These are phyloP conservation scores for Pseudanteris insignis DNA, from an alignment of 2,888 invertebrate species.

Conservation along the genomic window DNA sequence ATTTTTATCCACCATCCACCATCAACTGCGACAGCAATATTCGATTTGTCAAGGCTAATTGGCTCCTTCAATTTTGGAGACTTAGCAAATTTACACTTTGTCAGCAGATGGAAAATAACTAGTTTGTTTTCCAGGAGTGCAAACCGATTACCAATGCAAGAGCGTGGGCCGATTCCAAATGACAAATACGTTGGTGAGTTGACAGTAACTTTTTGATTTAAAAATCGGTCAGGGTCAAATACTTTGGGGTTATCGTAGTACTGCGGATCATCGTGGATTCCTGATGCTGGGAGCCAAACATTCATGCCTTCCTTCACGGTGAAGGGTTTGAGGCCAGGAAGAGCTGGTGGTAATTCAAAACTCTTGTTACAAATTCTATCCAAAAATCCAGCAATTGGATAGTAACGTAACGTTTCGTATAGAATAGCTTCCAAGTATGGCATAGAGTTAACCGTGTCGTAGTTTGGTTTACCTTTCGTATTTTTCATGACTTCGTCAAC, in stretches of 20 bases:
- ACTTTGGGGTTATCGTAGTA: conserved; percentile 9
- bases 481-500: conserved; percentile 6
- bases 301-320: conserved; percentile 5
- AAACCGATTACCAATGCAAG: conserved; percentile 13
- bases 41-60: background rate
- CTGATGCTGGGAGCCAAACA: conserved; percentile 14
- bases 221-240: conserved; percentile 6
- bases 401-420: conserved; percentile 10
- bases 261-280: conserved; percentile 10
- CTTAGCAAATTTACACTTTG: conserved; percentile 1
- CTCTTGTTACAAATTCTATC: conserved; percentile 4
- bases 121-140: conserved; percentile 10
- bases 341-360: conserved; percentile 17
- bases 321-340: conserved; percentile 10
- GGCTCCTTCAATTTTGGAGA: conserved; percentile 8
- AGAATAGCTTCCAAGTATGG: conserved; percentile 18
- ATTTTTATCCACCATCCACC: conserved; percentile 13
- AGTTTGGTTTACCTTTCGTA: conserved; percentile 2
- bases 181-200: conserved; percentile 7
- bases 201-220: conserved; percentile 2
- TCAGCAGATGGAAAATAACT: conserved; percentile 4
- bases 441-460: conserved; percentile 15
- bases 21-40: background rate
- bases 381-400: conserved; percentile 7
- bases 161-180: conserved; percentile 18